Evolutionary conservation across 2,888 invertebrate genomes (phyloP), one percentile per base, ranked within the genome.

Genomic region (Erpobdella octoculata): DNA sequence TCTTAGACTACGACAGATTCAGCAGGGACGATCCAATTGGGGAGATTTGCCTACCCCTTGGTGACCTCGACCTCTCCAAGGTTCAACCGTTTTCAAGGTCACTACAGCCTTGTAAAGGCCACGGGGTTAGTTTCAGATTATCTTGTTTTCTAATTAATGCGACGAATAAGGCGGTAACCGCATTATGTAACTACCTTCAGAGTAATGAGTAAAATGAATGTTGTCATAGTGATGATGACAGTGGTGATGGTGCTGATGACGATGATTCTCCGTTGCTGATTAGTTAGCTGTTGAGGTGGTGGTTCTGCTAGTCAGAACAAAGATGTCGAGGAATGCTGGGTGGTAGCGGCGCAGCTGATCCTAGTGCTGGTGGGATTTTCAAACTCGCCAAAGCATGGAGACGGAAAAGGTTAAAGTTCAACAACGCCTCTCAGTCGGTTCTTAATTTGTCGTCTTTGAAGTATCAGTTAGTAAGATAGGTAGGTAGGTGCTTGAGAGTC

Each of bases 71-170:
- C 76, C 78, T 83, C 72, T 79, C 80, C n/a, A 69, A 72, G 61
- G 78, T 79, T 33, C 79, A 80, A 18, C 78, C 79, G n/a, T 77
- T 78, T 75, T 82, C 82, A 81, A 79, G 78, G 72, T 79, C 77
- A 71, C 76, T 83, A 59, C 79, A 80, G 76, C 82, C 82, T 21
- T 82, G 82, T 77, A 82, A 81, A 75, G 80, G 81, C 71, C 79
- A 79, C 70, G 78, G 80, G 77, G 82, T 82, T 75, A 77, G 81
- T 74, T 21, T 35, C 15, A 3, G 21, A 53, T n/a, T 62, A 9
- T 33, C 35, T n/a, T 15, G 12, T 12, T 12, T 41, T 12, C 12
- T 41, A n/a, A 41, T 41, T 12, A 41, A 15, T 12, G n/a, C 12
- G n/a, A 41, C n/a, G 46, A 41, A n/a, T 41, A 41, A n/a, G 46